These are phyloP conservation scores for Lasioglossum zephyrum DNA, from an alignment of 2,888 invertebrate genomes.

Conservation along the genomic window DNA sequence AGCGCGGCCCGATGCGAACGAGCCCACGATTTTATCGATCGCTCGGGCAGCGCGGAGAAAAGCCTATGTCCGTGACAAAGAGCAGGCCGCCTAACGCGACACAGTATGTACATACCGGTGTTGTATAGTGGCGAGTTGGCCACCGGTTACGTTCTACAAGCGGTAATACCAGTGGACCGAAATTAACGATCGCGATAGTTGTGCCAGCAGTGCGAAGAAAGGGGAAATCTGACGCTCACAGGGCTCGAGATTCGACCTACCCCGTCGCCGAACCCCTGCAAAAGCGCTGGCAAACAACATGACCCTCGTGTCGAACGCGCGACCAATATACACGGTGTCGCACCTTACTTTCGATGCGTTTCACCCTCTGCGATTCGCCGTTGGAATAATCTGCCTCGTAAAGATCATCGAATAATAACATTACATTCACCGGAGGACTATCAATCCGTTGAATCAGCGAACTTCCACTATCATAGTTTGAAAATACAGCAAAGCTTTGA, in stretches of 20 bases:
- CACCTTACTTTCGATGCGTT: background rate
- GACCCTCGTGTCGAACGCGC: conserved; percentile 15
- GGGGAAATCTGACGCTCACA: conserved; percentile 51
- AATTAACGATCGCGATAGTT: conserved; percentile 69
- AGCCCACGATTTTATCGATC: background rate
- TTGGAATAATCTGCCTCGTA: background rate
- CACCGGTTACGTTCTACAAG: conserved; percentile 2
- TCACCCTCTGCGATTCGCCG: background rate
- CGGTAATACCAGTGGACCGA: conserved; percentile 19
- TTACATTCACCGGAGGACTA: no score
- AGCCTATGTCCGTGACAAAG: background rate
- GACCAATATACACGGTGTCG: conserved; percentile 39
- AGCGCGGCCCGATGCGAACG: background rate
- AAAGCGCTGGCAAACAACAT: conserved; percentile 39
- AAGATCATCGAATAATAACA: no score
- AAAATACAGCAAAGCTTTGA: background rate
- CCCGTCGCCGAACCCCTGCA: conserved; percentile 25
- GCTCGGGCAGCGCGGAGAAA: background rate
- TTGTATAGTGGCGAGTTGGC: background rate
- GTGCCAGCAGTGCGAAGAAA: conserved; percentile 54
- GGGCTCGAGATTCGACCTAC: background rate
- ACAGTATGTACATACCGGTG: background rate
- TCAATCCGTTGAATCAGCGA: no score
- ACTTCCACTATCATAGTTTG: no score
- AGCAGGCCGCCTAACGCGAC: background rate